These are phyloP conservation scores for Girardinus metallicus DNA, from an alignment of 2,797 vertebrate species.

Conservation along the genomic window DNA sequence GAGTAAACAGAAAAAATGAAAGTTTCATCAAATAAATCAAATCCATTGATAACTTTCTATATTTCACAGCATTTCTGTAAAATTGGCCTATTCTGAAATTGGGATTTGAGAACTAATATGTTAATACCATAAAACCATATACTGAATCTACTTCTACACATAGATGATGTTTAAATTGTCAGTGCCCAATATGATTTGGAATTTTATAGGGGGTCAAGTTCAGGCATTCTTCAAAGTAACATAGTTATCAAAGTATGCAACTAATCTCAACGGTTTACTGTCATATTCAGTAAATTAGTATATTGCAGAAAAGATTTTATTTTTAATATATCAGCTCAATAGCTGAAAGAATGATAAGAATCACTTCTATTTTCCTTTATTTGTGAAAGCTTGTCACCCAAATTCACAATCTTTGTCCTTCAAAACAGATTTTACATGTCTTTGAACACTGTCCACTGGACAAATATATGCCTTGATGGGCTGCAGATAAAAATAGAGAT, in stretches of 20 bases:
- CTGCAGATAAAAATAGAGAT: neutral
- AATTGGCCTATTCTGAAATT: neutral
- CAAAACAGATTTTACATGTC: neutral
- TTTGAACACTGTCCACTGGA: neutral
- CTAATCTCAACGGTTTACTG: neutral
- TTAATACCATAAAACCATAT: neutral
- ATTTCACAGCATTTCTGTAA: neutral
- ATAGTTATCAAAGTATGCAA: neutral
- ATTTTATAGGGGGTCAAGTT: neutral
- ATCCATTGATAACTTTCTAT: neutral
- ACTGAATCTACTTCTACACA: neutral
- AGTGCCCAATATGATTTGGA: neutral
- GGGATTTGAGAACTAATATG: neutral
- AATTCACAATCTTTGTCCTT: neutral
- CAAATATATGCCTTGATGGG: neutral
- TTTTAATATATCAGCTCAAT: neutral
- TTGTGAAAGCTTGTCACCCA: neutral
- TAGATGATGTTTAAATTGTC: neutral
- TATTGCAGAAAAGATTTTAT: neutral
- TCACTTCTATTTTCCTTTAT: neutral
- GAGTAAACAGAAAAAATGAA: slow-evolving; percentile 3
- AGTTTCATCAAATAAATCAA: neutral
- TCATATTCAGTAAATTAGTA: neutral
- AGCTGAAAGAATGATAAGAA: neutral
- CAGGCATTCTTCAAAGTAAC: neutral